Percentiles rank a stretch among this genome's conserved stretches.
These are phyloP conservation scores for Acleris laterana DNA, from an alignment of 2,888 invertebrate species.

Conservation along the genomic window DNA sequence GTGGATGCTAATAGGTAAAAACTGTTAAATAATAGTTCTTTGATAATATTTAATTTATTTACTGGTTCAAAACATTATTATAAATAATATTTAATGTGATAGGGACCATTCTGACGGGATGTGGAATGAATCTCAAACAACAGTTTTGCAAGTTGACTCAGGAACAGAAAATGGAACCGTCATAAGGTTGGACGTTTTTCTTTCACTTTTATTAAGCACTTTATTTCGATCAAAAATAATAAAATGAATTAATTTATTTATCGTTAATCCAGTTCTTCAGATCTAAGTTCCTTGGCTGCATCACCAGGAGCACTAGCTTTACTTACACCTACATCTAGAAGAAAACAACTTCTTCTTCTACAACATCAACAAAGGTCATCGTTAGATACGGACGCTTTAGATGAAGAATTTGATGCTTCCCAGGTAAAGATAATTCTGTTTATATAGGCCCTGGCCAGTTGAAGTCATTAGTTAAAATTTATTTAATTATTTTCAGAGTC, in stretches of 20 bases:
- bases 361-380: conserved; percentile 95
- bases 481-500: conserved; percentile 62
- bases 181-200: conserved; percentile 58
- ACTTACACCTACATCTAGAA: conserved; percentile 90
- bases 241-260: too few relatives aligned
- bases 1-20: conserved; percentile 87
- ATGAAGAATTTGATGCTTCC: conserved; percentile 88
- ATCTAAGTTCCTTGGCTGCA: conserved; percentile 80
- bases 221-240: too few relatives aligned
- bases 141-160: conserved; percentile 90
- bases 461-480: too few relatives aligned
- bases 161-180: conserved; percentile 87
- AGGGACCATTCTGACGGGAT: conserved; percentile 94
- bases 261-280: conserved; percentile 71
- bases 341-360: conserved; percentile 89
- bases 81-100: conserved; percentile 24
- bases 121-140: conserved; percentile 95
- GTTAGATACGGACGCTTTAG: conserved; percentile 92
- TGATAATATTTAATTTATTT: too few relatives aligned
- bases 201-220: background rate
- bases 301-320: conserved; percentile 84
- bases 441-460: too few relatives aligned
- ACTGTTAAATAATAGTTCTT: background rate
- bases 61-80: background rate
- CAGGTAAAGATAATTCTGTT: conserved; percentile 64